A percentile compares a stretch with the other conserved stretches of the same genome.
These are phyloP conservation scores for Stenchaetothrips biformis DNA, from an alignment of 2,888 invertebrate species.

Conservation along the genomic window DNA sequence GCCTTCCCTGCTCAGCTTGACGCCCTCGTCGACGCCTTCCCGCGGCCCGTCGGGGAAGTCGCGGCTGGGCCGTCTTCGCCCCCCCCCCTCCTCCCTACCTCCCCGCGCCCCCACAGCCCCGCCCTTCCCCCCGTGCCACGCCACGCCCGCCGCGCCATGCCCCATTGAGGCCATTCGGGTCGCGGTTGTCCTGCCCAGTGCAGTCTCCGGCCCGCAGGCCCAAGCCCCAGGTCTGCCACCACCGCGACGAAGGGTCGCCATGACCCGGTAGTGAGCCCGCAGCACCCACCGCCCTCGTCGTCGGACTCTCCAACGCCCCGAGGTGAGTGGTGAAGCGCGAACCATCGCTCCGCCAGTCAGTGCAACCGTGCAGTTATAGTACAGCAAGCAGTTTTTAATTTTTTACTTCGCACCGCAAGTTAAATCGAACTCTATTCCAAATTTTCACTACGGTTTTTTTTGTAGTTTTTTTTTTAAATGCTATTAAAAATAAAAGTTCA, in stretches of 20 bases:
- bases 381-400: background rate
- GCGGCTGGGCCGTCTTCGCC: too few species aligned
- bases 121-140: background rate
- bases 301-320: background rate
- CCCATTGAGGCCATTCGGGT: background rate
- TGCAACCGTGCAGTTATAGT: background rate
- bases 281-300: background rate
- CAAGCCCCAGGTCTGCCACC: background rate
- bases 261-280: background rate
- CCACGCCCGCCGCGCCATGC: background rate
- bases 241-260: background rate
- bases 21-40: too few species aligned
- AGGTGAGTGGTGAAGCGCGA: background rate
- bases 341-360: background rate
- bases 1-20: too few species aligned
- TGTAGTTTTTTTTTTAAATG: too few species aligned
- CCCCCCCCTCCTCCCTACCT: too few species aligned
- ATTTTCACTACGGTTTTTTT: too few species aligned
- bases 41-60: too few species aligned
- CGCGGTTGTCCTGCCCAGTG: background rate
- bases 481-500: background rate
- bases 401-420: background rate
- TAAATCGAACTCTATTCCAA: too few species aligned
- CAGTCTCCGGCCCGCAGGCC: background rate
- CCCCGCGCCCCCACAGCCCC: too few species aligned